A percentile compares a stretch with the other conserved stretches of the same genome.
Conservation (phyloP, 2,797 vertebrate genomes). For the Cossypha niveicapilla region DNA sequence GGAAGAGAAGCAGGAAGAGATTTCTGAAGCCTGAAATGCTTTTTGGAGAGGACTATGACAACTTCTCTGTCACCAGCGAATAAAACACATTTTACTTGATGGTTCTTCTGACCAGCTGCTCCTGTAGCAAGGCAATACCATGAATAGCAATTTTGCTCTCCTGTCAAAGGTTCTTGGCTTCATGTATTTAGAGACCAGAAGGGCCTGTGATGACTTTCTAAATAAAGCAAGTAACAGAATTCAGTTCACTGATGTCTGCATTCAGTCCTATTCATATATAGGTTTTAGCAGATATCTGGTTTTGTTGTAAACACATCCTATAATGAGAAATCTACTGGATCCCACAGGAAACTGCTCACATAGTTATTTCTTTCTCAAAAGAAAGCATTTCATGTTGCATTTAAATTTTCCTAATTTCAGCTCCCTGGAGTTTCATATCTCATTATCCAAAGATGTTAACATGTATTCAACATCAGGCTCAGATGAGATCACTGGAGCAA, state of each 20-base stretch:
- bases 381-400: neutral
- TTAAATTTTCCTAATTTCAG: constrained; percentile 14
- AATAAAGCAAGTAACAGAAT: neutral
- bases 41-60: neutral
- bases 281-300: neutral
- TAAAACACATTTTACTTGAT: neutral
- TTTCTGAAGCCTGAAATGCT: neutral
- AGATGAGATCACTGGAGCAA: neutral
- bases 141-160: neutral
- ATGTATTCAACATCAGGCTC: neutral
- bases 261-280: neutral
- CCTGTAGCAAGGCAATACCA: neutral
- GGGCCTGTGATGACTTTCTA: neutral
- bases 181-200: neutral
- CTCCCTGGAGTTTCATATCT: neutral
- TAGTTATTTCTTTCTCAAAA: neutral
- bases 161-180: neutral
- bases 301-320: neutral
- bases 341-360: neutral
- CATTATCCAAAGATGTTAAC: neutral
- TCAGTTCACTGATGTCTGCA: neutral
- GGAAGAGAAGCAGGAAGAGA: neutral
- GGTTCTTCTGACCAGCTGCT: neutral
- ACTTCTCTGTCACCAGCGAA: neutral
- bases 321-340: neutral